Conservation (phyloP, 1,140 invertebrate species). For the Doryteuthis pealeii region DNA sequence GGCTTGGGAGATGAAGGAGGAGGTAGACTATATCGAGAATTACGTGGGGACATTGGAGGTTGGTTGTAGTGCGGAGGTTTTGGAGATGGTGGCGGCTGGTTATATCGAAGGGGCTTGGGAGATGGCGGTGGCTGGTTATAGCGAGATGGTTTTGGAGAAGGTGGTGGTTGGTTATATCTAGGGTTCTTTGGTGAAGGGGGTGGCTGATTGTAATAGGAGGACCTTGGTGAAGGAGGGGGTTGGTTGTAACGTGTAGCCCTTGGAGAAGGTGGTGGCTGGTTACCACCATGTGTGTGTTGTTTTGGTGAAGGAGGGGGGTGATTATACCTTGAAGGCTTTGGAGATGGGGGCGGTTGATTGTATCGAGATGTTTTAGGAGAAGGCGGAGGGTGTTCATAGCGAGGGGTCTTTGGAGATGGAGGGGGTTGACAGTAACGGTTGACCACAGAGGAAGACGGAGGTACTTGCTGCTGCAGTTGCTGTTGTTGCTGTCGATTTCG, state of each 20-base stretch:
- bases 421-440: neutral
- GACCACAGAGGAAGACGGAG: neutral
- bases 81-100: constrained; percentile 4
- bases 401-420: neutral
- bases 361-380: constrained; percentile 2
- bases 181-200: constrained; percentile 1
- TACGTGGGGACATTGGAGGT: neutral
- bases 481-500: neutral
- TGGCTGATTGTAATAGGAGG: neutral
- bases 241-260: constrained; percentile 4
- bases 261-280: constrained; percentile 5
- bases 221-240: neutral
- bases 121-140: neutral
- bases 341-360: neutral
- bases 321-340: neutral
- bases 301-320: neutral
- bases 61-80: neutral
- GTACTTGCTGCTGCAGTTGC: neutral
- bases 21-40: neutral
- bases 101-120: neutral
- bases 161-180: neutral
- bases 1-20: neutral
- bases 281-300: neutral
- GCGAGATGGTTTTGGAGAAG: neutral
- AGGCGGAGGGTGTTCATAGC: neutral